Conservation (phyloP, 2,113 vertebrate genomes). For the Mesembrinibis cayennensis region DNA sequence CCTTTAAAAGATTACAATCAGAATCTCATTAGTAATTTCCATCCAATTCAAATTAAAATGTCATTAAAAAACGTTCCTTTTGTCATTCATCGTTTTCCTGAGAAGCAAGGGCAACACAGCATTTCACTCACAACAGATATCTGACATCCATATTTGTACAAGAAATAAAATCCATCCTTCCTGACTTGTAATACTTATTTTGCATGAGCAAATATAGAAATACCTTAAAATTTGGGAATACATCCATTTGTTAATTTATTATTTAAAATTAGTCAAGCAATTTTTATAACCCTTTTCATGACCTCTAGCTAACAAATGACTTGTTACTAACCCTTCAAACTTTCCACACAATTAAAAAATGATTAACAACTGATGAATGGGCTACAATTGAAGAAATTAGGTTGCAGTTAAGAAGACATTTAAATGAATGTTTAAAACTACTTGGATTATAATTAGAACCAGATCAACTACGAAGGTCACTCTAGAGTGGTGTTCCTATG, state of each 20-base stretch:
- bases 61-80: background rate
- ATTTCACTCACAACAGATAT: background rate
- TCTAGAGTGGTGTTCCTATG: background rate
- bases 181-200: background rate
- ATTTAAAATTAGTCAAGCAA: conserved; percentile 62
- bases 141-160: background rate
- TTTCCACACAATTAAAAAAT: conserved; percentile 72
- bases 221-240: background rate
- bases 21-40: background rate
- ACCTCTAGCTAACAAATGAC: conserved; percentile 69
- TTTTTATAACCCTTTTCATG: conserved; percentile 60
- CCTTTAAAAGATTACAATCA: background rate
- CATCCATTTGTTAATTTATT: conserved; percentile 48
- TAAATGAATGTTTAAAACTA: conserved; percentile 64
- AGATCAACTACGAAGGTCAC: conserved; percentile 42
- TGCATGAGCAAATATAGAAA: background rate
- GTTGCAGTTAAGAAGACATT: conserved; percentile 66
- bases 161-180: background rate
- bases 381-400: conserved; percentile 69
- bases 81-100: background rate
- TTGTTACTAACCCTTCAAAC: conserved; percentile 70
- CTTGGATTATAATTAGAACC: conserved; percentile 69
- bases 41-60: background rate
- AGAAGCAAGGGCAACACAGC: background rate
- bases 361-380: conserved; percentile 68